A percentile compares a stretch with the other conserved stretches of the same genome.
These are phyloP conservation scores for Lampris megalopsis DNA, from an alignment of 2,113 vertebrate species.

Conservation along the genomic window DNA sequence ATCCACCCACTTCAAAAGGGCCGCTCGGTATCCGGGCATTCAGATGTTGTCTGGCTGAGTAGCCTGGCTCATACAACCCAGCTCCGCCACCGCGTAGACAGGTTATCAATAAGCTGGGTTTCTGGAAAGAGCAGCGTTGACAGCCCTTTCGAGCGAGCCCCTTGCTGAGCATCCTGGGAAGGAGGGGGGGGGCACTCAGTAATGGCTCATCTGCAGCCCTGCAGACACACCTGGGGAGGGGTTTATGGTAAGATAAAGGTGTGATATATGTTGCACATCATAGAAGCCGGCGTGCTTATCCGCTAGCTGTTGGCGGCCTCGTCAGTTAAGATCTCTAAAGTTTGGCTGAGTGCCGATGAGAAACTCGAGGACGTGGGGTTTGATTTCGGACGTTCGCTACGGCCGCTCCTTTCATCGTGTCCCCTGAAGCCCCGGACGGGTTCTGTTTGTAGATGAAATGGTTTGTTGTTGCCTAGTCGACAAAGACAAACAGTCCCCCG, in stretches of 20 bases:
- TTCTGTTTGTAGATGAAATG: background rate
- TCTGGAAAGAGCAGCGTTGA: constrained; percentile 37
- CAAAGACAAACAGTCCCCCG: constrained; percentile 39
- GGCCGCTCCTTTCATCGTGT: too few relatives aligned
- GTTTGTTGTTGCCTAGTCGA: constrained; percentile 25
- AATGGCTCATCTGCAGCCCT: constrained; percentile 10
- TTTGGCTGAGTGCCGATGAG: constrained; percentile 11
- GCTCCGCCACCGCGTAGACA: constrained; percentile 31
- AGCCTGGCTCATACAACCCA: background rate
- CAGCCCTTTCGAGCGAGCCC: constrained; percentile 26
- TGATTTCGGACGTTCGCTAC: too few relatives aligned
- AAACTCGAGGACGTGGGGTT: background rate
- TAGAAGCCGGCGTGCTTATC: constrained; percentile 1
- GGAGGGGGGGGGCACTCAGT: constrained; percentile 24
- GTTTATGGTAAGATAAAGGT: background rate
- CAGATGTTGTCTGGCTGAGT: constrained; percentile 37
- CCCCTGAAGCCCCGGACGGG: too few relatives aligned
- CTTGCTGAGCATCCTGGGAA: background rate
- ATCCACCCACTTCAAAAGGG: constrained; percentile 43
- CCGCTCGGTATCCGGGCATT: constrained; percentile 12
- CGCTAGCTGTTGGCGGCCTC: background rate
- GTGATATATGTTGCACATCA: background rate
- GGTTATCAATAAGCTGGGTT: constrained; percentile 58
- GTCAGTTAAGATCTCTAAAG: constrained; percentile 7
- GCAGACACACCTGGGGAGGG: background rate